Conservation (phyloP, 2,888 invertebrate genomes). For the Leptogaster cylindrica region DNA sequence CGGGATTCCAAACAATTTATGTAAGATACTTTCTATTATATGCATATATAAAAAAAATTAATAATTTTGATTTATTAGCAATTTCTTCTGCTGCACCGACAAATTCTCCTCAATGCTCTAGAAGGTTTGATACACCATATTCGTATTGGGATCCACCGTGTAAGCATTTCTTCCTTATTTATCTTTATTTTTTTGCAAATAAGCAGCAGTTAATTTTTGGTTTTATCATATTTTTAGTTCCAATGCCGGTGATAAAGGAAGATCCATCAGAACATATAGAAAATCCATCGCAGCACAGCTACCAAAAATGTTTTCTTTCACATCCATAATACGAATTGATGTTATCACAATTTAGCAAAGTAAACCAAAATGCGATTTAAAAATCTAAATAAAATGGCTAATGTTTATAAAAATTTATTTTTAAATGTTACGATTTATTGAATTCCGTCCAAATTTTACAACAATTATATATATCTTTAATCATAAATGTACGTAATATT, state of each 20-base stretch:
- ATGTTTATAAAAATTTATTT: background rate
- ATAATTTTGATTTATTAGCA: background rate
- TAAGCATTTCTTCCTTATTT: conserved; percentile 32
- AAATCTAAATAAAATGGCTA: background rate
- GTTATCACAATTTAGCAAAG: background rate
- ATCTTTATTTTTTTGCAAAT: too few relatives aligned
- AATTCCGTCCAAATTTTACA: conserved; percentile 19
- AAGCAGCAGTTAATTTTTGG: background rate
- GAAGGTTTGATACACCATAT: conserved; percentile 48
- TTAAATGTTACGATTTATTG: background rate
- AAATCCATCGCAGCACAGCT: conserved; percentile 44
- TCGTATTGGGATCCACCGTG: conserved; percentile 49
- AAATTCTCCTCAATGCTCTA: conserved; percentile 45
- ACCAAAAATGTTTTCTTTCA: conserved; percentile 15
- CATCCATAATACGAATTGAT: background rate
- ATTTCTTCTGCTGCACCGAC: conserved; percentile 37
- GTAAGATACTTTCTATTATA: conserved; percentile 36
- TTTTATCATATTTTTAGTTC: conserved; percentile 38
- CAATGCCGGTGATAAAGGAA: conserved; percentile 44
- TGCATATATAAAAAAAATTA: background rate
- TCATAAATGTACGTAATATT: background rate
- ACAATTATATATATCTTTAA: background rate
- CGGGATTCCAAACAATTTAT: conserved; percentile 46
- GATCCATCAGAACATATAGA: conserved; percentile 44
- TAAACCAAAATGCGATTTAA: background rate